These are phyloP conservation scores for Darevskia mixta DNA, from an alignment of 2,797 vertebrate species.

Conservation along the genomic window DNA sequence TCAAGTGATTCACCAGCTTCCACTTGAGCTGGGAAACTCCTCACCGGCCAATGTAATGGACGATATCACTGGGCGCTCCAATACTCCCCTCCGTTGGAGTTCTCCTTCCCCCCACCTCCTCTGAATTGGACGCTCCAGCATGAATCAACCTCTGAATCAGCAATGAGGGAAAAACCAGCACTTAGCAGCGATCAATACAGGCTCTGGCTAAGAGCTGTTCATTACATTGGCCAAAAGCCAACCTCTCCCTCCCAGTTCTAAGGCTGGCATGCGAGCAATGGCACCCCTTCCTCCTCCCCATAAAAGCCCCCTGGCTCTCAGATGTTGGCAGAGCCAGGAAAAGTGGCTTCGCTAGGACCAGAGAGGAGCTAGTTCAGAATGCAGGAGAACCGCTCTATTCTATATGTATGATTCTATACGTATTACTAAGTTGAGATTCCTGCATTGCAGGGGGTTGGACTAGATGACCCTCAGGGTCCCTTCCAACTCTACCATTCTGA, in stretches of 20 bases:
- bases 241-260: not conserved
- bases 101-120: not conserved
- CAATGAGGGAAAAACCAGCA: slow-evolving; percentile 36
- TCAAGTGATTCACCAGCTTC: not conserved
- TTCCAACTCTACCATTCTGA: too few relatives aligned
- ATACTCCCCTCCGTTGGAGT: not conserved
- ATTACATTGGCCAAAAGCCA: slow-evolving; percentile 14
- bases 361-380: not conserved
- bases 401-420: not conserved
- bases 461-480: too few relatives aligned
- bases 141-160: slow-evolving; percentile 41
- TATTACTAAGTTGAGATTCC: too few relatives aligned
- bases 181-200: slow-evolving; percentile 43
- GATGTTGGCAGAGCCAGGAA: not conserved
- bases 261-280: slow-evolving; percentile 10
- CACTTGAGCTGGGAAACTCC: not conserved
- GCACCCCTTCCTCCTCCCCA: not conserved
- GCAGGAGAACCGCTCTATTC: not conserved
- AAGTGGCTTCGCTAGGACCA: too few relatives aligned
- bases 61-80: not conserved
- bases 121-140: slow-evolving; percentile 12
- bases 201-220: slow-evolving; percentile 30
- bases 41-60: not conserved
- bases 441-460: too few relatives aligned
- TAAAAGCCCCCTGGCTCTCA: not conserved